A percentile compares a stretch with the other conserved stretches of the same genome.
Evolutionary conservation across 2,113 vertebrate genomes (phyloP).

Genomic region (Podiceps cristatus): DNA sequence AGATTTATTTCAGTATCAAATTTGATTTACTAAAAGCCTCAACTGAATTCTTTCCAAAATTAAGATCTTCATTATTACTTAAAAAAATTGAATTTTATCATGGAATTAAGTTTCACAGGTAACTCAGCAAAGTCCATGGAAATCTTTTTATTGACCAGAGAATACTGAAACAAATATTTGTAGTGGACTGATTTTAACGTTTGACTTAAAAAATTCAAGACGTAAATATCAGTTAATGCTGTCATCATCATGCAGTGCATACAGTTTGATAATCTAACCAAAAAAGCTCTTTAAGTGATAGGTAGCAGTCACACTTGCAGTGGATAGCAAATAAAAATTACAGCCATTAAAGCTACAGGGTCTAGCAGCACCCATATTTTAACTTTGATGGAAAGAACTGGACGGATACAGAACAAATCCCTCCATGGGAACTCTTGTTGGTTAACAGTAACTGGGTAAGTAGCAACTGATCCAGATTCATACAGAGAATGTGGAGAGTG

Average conservation of each 20-base stretch:
- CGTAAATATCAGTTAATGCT: not conserved
- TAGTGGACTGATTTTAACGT: not conserved
- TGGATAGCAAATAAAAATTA: not conserved
- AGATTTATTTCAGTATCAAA: not conserved
- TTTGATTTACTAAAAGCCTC: not conserved
- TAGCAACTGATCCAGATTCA: not conserved
- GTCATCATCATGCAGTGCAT: not conserved
- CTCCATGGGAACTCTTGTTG: not conserved
- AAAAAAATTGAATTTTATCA: not conserved
- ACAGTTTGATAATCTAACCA: not conserved
- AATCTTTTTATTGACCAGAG: not conserved
- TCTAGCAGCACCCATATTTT: not conserved
- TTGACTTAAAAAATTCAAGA: not conserved
- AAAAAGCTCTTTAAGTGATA: not conserved
- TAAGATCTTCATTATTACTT: not conserved
- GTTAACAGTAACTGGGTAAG: not conserved
- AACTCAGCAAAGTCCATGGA: not conserved
- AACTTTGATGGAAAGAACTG: not conserved
- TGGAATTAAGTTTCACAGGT: not conserved
- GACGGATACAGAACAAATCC: not conserved
- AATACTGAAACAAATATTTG: not conserved
- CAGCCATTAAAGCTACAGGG: not conserved
- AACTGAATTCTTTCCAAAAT: not conserved
- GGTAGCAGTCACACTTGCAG: not conserved
- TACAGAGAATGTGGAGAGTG: not conserved